Percentiles rank a stretch among this genome's conserved stretches.
Evolutionary conservation across 2,113 vertebrate species (phyloP).

Genomic region (Setophaga kirtlandii): DNA sequence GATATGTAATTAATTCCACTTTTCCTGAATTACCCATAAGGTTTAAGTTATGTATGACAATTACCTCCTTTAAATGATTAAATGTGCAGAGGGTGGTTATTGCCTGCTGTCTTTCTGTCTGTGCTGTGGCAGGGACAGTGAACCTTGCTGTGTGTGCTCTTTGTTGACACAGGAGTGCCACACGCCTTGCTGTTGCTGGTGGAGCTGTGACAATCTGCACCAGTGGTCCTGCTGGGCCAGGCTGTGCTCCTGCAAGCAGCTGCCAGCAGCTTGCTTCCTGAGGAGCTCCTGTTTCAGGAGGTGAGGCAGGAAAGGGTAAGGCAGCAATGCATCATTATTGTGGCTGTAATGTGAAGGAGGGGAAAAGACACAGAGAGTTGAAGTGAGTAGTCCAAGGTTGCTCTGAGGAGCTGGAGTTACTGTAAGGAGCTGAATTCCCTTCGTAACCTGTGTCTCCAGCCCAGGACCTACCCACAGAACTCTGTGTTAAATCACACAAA

Average conservation of each 20-base stretch:
- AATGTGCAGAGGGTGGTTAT: not conserved
- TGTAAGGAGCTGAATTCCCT: not conserved
- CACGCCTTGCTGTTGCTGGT: not conserved
- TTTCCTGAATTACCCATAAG: constrained; percentile 35
- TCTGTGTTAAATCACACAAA: not conserved
- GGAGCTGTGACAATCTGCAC: fast-evolving
- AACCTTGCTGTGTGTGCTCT: fast-evolving
- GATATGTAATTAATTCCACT: constrained; percentile 54
- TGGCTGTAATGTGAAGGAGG: not conserved
- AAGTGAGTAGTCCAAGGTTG: not conserved
- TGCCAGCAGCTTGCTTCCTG: not conserved
- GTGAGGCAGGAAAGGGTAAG: not conserved
- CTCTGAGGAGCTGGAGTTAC: not conserved
- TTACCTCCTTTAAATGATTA: constrained; percentile 36
- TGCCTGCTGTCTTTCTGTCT: not conserved
- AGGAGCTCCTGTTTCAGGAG: not conserved
- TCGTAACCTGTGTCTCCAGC: not conserved
- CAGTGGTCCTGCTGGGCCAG: fast-evolving
- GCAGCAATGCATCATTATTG: not conserved
- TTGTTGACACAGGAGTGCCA: not conserved
- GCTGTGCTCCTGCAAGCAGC: not conserved
- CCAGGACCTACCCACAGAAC: not conserved
- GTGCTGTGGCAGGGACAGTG: not conserved
- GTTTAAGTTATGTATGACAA: constrained; percentile 20
- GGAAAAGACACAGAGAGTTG: not conserved